Evolutionary conservation across 1,140 invertebrate species (phyloP), one percentile per base, ranked within the genome.

Genomic region (Plectrocnemia conspersa): DNA sequence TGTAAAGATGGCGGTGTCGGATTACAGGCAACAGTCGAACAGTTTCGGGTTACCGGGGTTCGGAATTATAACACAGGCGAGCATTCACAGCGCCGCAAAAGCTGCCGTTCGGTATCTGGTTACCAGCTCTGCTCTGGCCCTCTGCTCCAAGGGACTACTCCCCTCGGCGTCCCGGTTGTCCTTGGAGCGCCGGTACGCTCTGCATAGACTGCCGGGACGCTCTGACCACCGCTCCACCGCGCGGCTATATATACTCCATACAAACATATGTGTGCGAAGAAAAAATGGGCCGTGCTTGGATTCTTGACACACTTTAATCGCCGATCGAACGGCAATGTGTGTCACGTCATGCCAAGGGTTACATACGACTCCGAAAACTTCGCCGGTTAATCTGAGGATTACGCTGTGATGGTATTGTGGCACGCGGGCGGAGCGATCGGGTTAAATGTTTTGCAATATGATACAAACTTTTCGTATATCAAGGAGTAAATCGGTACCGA

Each of bases 1-100:
- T 36, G 16, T 47, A 54, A 47, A 54, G 42, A 54, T 54, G 44
- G 15, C 16, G 42, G 19, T 32, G 27, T 54, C 25, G 25, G 41
- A 27, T 54, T 44, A 42, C 50, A 15, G 16, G 21, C 21, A 22
- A 45, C 42, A 23, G 42, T 19, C 42, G 42, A 45, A 23, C 42
- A 23, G 42, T 45, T 19, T 45, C 42, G 22, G 5, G 22, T 45
- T 45, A 23, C 42, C 3, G 11, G 42, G 22, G 42, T 38, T 38
- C 35, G 35, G 35, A 38, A 38, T 38, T 38, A 38, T 38, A 38
- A 38, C 35, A 38, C 13, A 38, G 42, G 21, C 42, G 42, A 22
- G 42, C 42, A 45, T 23, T 45, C 42, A 23, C 42, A 45, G 42
- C 42, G 5, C 42, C 42, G 42, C 42, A 23, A 45, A 45, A 45